These are phyloP conservation scores for Tribolium freemani DNA, from an alignment of 2,888 invertebrate species.

Conservation along the genomic window DNA sequence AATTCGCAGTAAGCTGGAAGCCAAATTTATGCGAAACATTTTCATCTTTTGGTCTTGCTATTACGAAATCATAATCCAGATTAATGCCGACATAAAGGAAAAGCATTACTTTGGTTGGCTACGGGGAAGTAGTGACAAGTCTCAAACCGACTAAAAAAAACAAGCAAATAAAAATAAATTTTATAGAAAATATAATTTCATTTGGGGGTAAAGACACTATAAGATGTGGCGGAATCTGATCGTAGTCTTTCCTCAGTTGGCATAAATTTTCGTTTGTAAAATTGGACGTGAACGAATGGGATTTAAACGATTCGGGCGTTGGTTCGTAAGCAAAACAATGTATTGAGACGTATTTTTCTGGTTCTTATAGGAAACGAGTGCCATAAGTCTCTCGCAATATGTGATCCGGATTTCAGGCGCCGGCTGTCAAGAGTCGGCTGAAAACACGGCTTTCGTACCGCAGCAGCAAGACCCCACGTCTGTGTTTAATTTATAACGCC, in stretches of 20 bases:
- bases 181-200: too few relatives aligned
- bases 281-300: background rate
- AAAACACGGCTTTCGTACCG: conserved; percentile 55
- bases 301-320: background rate
- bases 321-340: conserved; percentile 40
- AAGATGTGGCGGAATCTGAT: background rate
- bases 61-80: conserved; percentile 49
- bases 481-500: conserved; percentile 60
- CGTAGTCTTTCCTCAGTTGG: background rate
- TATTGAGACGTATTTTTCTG: conserved; percentile 39
- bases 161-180: too few relatives aligned
- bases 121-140: background rate
- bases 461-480: conserved; percentile 56
- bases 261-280: background rate
- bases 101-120: conserved; percentile 28
- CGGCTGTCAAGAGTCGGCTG: conserved; percentile 54
- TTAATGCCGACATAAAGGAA: conserved; percentile 45
- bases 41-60: conserved; percentile 46
- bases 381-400: conserved; percentile 48
- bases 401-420: conserved; percentile 57
- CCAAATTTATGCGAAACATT: conserved; percentile 50
- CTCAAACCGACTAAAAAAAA: too few relatives aligned
- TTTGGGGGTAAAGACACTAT: too few relatives aligned
- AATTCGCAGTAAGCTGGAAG: conserved; percentile 46
- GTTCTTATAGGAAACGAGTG: conserved; percentile 35